Percentiles rank a stretch among this genome's conserved stretches.
These are phyloP conservation scores for Julus scanicus DNA, from an alignment of 2,888 invertebrate species.

Conservation along the genomic window DNA sequence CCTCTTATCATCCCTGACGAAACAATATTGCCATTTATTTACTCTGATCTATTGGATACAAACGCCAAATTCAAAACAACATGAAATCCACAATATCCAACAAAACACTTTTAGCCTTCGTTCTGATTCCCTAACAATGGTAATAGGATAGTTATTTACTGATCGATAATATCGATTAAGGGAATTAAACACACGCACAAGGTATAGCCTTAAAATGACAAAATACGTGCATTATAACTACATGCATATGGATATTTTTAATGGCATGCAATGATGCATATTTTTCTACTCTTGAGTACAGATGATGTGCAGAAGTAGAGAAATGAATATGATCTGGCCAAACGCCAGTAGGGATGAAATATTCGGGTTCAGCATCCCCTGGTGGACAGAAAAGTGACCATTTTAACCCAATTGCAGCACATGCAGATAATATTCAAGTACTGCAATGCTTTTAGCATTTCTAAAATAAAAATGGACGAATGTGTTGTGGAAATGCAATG, in stretches of 20 bases:
- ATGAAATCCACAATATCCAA: conserved; percentile 1
- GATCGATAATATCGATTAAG: conserved; percentile 16
- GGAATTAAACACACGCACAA: conserved; percentile 19
- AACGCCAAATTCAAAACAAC: neutral
- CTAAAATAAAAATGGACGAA: no score
- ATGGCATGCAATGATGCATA: neutral
- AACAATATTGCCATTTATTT: conserved; percentile 23
- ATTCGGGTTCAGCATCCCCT: no score
- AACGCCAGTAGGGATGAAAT: neutral
- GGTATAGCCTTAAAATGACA: neutral
- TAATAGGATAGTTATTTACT: conserved; percentile 1
- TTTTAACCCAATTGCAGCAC: no score
- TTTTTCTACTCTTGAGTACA: neutral
- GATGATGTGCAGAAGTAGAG: neutral
- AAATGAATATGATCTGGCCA: neutral
- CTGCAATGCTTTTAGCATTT: no score
- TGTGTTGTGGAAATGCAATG: no score
- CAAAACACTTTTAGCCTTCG: neutral
- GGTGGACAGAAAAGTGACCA: neutral
- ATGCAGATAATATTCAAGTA: no score
- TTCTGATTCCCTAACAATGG: conserved; percentile 20
- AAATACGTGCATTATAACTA: neutral
- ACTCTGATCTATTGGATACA: neutral
- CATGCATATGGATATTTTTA: neutral
- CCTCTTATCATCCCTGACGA: neutral